These are phyloP conservation scores for Apis dorsata DNA, from an alignment of 1,140 invertebrate species.

Conservation along the genomic window DNA sequence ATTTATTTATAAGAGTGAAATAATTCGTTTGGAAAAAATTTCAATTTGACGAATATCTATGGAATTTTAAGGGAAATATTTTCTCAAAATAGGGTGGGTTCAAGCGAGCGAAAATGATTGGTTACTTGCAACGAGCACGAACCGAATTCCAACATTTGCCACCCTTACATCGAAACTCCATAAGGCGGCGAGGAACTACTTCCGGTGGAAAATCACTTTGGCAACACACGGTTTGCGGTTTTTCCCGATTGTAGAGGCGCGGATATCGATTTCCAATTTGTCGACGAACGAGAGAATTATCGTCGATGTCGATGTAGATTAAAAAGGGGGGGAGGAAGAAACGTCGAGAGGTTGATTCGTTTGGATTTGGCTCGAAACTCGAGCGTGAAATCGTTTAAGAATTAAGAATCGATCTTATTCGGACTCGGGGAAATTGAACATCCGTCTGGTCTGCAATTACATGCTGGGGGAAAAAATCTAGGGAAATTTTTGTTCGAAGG, in stretches of 20 bases:
- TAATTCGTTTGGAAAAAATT: no score
- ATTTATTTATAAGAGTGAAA: neutral
- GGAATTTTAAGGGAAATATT: no score
- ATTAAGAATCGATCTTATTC: constrained; percentile 27
- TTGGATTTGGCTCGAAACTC: neutral
- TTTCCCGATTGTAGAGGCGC: neutral
- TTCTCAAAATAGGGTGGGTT: no score
- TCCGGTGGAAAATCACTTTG: neutral
- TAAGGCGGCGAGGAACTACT: neutral
- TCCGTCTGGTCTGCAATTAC: neutral
- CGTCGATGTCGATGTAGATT: constrained; percentile 33
- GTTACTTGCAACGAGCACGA: neutral
- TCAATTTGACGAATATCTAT: no score
- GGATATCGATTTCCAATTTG: constrained; percentile 69
- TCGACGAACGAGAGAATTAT: constrained; percentile 55
- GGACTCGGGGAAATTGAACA: constrained; percentile 4
- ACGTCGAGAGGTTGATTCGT: constrained; percentile 12
- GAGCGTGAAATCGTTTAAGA: constrained; percentile 38
- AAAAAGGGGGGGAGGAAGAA: neutral
- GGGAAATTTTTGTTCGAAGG: neutral
- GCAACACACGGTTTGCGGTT: constrained; percentile 28
- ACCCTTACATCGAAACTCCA: no score
- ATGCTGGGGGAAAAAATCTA: neutral
- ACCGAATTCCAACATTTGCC: neutral
- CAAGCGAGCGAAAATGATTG: no score